A percentile compares a stretch with the other conserved stretches of the same genome.
phyloP scores from a whole-genome alignment of 2,888 invertebrate genomes.

The Andrena praecox region DNA sequence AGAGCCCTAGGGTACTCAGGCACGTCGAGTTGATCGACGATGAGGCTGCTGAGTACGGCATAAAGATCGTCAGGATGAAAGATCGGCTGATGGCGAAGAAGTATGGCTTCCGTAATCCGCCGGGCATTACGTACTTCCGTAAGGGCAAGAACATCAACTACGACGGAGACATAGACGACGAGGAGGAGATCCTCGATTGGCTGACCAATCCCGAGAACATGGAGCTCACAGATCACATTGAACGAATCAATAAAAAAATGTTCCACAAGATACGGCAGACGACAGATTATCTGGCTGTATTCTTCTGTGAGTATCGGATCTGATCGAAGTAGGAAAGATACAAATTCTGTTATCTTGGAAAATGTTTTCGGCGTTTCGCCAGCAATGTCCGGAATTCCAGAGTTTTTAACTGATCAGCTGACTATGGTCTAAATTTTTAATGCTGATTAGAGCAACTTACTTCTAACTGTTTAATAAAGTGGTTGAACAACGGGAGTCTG shows the following conservation, averaged over 20 bases:
- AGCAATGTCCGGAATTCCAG: too few species aligned
- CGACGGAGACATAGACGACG: conserved; percentile 96
- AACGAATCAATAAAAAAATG: conserved; percentile 96
- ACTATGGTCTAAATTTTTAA: too few species aligned
- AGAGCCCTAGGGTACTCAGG: conserved; percentile 92
- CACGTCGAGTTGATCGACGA: conserved; percentile 96
- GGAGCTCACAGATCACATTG: conserved; percentile 97
- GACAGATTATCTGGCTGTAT: conserved; percentile 95
- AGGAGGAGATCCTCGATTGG: conserved; percentile 95
- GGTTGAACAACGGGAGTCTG: too few species aligned
- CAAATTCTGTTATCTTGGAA: neutral
- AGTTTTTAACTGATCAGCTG: too few species aligned
- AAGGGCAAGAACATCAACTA: conserved; percentile 96
- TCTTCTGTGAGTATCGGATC: conserved; percentile 92
- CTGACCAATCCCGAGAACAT: conserved; percentile 96
- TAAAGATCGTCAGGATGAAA: conserved; percentile 94
- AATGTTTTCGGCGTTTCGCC: neutral
- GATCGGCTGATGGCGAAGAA: conserved; percentile 97
- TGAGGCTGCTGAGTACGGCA: conserved; percentile 96
- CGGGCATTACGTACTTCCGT: conserved; percentile 96
- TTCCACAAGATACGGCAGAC: conserved; percentile 95
- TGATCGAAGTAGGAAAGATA: neutral
- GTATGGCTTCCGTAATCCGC: conserved; percentile 95
- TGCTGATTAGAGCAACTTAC: too few species aligned
- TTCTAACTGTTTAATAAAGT: too few species aligned